Base-by-base conservation (phyloP, 2,888 invertebrate genomes). In the Muscina levida region DNA sequence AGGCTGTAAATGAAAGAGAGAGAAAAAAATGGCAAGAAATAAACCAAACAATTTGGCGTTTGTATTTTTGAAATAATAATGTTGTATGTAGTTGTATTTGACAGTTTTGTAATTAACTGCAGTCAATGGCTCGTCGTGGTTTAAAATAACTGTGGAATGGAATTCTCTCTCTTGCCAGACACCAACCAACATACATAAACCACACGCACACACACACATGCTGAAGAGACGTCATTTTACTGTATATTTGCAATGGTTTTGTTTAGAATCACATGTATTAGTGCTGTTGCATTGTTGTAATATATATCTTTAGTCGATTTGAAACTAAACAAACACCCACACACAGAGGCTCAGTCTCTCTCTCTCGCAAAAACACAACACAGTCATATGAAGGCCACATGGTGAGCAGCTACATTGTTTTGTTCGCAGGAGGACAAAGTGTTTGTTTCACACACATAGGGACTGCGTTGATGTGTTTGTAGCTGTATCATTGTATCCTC, bases 101-200 rank as follows among this genome's bases (percentile, higher is more conserved):
- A 90, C 90, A 90, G 90, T 88, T 90, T 89, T 87, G 89, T 90
- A 90, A 90, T 90, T 90, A 90, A 90, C 89, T 89, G 87, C 89
- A 88, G 87, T 85, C 83, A 77, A 84, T 84, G 84, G 5, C 31
- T 5, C 31, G 31, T 76, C 44, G 78, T 82, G 80, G 59, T 72
- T 77, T 73, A 77, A 73, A 77, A 77, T 80, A 44, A 51, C 44
- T 80, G 24, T 57, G 37, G 42, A 71, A 57, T 44, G 53, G n/a
- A 53, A 68, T 51, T 2, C 31, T 37, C 24, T n/a, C 56, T 15
- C n/a, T 19, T 46, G 46, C 15, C 8, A 53, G 13, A 42, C 31
- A 31, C 31, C 3, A 3, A 31, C 31, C 3, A 3, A 31, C 31
- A 31, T 31, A 31, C 31, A 31, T 8, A 31, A 5, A 8, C 4